Evolutionary conservation across 2,113 vertebrate genomes (phyloP).

Genomic region (Ceratotherium simum): DNA sequence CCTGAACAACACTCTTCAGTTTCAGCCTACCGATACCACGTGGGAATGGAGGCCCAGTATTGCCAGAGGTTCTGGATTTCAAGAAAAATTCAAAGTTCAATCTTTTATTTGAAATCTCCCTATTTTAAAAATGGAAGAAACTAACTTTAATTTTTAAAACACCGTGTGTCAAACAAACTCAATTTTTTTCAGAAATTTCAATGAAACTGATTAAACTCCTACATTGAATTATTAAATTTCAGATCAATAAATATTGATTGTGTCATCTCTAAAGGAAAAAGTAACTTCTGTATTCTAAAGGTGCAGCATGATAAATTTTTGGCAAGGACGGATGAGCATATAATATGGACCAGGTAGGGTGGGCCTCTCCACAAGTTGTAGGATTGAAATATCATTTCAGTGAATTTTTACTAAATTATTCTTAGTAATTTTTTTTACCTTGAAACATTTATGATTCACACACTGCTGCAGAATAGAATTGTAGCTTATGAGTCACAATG

Average conservation of each 20-base stretch:
- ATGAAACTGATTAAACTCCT: neutral
- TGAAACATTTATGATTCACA: constrained; percentile 39
- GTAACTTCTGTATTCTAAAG: neutral
- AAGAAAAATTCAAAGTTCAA: neutral
- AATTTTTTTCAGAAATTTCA: neutral
- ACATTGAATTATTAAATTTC: neutral
- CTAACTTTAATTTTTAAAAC: neutral
- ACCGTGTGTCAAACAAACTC: neutral
- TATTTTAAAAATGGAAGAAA: neutral
- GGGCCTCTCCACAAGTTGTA: neutral
- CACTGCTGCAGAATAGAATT: neutral
- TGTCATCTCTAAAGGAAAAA: neutral
- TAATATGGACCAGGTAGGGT: neutral
- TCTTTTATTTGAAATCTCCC: neutral
- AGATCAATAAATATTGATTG: neutral
- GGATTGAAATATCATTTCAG: neutral
- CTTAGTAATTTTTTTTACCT: neutral
- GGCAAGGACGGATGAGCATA: neutral
- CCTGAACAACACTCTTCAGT: neutral
- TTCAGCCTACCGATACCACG: neutral
- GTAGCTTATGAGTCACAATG: neutral
- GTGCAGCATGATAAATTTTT: neutral
- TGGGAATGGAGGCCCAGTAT: neutral
- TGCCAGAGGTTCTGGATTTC: constrained; percentile 31
- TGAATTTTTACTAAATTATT: constrained; percentile 6